Percentiles rank a stretch among this genome's conserved stretches.
phyloP scores from a whole-genome alignment of 2,888 invertebrate species.

The Leptopilina syphax region DNA sequence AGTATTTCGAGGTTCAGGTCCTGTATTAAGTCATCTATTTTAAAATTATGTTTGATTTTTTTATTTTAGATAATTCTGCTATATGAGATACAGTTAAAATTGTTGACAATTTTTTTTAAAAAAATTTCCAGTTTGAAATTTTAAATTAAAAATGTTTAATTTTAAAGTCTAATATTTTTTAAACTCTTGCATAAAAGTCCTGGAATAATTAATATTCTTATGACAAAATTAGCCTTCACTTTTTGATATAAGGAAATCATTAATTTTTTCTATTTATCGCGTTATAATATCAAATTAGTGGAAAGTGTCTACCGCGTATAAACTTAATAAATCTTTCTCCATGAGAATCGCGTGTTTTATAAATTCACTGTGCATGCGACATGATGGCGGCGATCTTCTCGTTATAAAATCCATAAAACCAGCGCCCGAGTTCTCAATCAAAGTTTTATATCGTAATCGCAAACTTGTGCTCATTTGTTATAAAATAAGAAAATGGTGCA shows the following conservation, averaged over 20 bases:
- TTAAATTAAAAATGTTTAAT: too few relatives aligned
- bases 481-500: slow-evolving; percentile 6
- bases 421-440: slow-evolving; percentile 17
- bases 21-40: too few relatives aligned
- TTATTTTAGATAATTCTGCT: too few relatives aligned
- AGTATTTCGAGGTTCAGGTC: too few relatives aligned
- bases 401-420: slow-evolving; percentile 10
- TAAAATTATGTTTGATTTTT: too few relatives aligned
- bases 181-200: too few relatives aligned
- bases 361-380: not conserved
- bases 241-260: not conserved
- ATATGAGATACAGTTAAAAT: too few relatives aligned
- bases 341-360: slow-evolving; percentile 7
- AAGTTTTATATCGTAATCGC: slow-evolving; percentile 17
- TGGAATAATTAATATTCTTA: too few relatives aligned
- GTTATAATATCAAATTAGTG: slow-evolving; percentile 17
- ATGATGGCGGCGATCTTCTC: slow-evolving; percentile 9
- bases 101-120: too few relatives aligned
- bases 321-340: slow-evolving; percentile 9
- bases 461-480: slow-evolving; percentile 23
- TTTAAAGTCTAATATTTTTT: too few relatives aligned
- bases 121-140: too few relatives aligned
- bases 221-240: too few relatives aligned
- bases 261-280: not conserved
- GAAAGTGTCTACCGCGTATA: not conserved